Percentiles rank a stretch among this genome's conserved stretches.
Conservation (phyloP, 2,113 vertebrate species). For the Plectropomus leopardus region DNA sequence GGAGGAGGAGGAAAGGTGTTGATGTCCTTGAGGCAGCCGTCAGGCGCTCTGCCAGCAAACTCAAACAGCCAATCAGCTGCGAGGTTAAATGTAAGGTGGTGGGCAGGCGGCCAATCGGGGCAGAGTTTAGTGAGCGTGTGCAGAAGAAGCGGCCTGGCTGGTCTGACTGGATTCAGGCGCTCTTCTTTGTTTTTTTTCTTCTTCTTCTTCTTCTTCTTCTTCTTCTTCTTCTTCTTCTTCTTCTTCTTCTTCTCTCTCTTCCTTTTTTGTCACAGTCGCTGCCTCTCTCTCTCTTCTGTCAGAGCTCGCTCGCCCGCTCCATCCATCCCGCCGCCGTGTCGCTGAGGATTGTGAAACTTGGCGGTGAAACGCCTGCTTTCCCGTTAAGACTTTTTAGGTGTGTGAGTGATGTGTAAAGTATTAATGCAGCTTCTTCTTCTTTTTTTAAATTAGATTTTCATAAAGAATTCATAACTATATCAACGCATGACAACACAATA, state of each 20-base stretch:
- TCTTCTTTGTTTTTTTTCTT: slow-evolving; percentile 30
- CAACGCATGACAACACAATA: too few species aligned
- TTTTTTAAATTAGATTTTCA: too few species aligned
- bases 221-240: slow-evolving; percentile 9
- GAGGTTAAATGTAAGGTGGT: background rate
- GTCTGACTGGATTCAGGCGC: slow-evolving; percentile 74
- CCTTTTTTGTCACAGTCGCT: slow-evolving; percentile 9
- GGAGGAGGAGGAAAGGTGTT: slow-evolving; percentile 5
- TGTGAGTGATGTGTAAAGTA: too few species aligned
- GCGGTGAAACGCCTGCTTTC: background rate
- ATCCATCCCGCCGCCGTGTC: background rate
- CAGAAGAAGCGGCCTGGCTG: slow-evolving; percentile 64
- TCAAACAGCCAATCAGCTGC: slow-evolving; percentile 52
- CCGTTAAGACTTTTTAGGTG: background rate
- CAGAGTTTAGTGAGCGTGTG: slow-evolving; percentile 27
- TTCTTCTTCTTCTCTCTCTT: slow-evolving; percentile 43
- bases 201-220: slow-evolving; percentile 16
- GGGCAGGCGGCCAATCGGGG: slow-evolving; percentile 52
- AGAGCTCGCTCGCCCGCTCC: background rate
- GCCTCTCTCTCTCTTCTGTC: background rate
- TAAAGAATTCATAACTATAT: too few species aligned
- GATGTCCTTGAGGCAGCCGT: slow-evolving; percentile 60
- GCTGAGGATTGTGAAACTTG: background rate
- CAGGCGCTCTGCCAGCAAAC: slow-evolving; percentile 30
- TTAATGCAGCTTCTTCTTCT: too few species aligned